Evolutionary conservation across 1,140 invertebrate genomes (phyloP), one percentile per base, ranked within the genome.

Genomic region (Agrypnia vestita): DNA sequence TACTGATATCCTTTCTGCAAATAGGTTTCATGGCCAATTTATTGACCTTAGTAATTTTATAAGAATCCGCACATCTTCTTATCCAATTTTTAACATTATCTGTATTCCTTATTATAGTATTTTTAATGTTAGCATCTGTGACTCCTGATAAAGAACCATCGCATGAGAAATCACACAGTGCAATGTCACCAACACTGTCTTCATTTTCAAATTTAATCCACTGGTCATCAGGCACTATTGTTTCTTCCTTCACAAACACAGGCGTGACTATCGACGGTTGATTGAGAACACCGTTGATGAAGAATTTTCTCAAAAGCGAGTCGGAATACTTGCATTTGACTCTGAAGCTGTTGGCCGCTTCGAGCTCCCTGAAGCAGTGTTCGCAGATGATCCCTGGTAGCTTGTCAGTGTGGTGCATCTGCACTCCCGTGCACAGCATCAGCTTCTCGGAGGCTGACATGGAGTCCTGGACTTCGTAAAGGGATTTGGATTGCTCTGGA

Each of bases 291-390:
- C n/a, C 7, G n/a, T 56, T 56, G n/a, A 8, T 15, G 53, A 25
- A 44, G 21, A 43, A 21, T 13, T 75, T 75, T 19, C 55, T 75
- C n/a, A 75, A 25, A 12, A 75, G 47, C 3, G 51, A 49, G 15
- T 75, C 72, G 8, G 72, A 75, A 8, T 17, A 15, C 25, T 75
- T 49, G 35, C 72, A 75, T 21, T 43, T 55, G 35, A 56, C 47
- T n/a, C 72, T 53, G 15, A 75, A 75, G 51, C 43, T 75, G 43
- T 56, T 21, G 12, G 72, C 72, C 4, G 51, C 15, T 53, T 75
- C 72, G 19, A 75, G 72, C 10, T 75, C 47, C 4, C 15, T 13
- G 12, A 49, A 55, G 51, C 72, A 75, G 4, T 44, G 17, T n/a
- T 13, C 21, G 51, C 72, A 75, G 15, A 75, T 53, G 51, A 55